These are phyloP conservation scores for Pygocentrus nattereri DNA, from an alignment of 2,797 vertebrate genomes.

Conservation along the genomic window DNA sequence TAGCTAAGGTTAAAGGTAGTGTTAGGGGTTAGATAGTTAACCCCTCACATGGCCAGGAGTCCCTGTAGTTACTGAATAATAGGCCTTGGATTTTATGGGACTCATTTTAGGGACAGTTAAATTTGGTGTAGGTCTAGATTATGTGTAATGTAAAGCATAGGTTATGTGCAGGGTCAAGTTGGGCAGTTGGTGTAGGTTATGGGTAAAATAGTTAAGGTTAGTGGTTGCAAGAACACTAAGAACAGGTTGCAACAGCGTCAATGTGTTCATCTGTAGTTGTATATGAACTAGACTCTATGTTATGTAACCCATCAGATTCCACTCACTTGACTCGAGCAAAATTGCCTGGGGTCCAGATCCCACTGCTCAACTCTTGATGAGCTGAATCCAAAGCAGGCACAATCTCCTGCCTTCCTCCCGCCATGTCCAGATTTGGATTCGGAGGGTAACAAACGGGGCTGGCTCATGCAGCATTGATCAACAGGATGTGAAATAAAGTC, in stretches of 20 bases:
- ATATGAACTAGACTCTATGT: not conserved
- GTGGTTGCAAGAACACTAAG: no score
- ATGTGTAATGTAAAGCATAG: no score
- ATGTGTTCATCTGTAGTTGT: not conserved
- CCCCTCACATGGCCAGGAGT: no score
- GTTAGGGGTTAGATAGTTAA: no score
- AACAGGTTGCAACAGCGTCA: not conserved
- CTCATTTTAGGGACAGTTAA: no score
- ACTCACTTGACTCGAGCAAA: not conserved
- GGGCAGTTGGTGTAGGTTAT: no score
- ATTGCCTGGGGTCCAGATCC: constrained; percentile 3
- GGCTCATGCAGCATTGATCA: constrained; percentile 37
- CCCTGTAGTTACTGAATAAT: no score
- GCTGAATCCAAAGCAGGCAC: not conserved
- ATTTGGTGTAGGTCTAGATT: no score
- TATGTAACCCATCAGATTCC: constrained; percentile 1
- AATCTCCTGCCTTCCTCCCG: not conserved
- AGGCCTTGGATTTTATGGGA: no score
- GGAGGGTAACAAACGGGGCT: not conserved
- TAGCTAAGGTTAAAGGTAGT: no score
- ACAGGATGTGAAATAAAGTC: not conserved
- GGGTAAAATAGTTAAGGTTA: no score
- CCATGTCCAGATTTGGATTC: not conserved
- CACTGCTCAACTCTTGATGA: not conserved
- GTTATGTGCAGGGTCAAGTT: no score